These are phyloP conservation scores for Campoplex capitator DNA, from an alignment of 2,888 invertebrate species.

Conservation along the genomic window DNA sequence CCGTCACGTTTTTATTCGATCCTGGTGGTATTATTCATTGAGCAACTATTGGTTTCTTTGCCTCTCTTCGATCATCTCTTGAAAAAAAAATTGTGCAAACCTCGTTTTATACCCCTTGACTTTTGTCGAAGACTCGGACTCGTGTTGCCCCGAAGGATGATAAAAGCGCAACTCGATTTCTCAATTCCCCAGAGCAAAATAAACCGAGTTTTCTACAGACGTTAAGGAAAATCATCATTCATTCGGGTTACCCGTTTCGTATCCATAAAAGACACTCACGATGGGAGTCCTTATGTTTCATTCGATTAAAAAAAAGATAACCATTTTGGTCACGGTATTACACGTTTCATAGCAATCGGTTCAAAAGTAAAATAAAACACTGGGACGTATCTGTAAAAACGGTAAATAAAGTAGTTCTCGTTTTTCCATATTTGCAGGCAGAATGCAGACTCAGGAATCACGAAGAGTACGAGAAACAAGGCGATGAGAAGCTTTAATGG, in stretches of 20 bases:
- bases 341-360: slow-evolving; percentile 2
- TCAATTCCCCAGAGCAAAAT: slow-evolving; percentile 61
- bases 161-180: slow-evolving; percentile 50
- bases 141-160: slow-evolving; percentile 22
- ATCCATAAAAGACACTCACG: slow-evolving; percentile 2
- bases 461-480: slow-evolving; percentile 75
- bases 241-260: slow-evolving; percentile 44
- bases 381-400: slow-evolving; percentile 17
- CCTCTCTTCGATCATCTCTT: slow-evolving; percentile 24
- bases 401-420: slow-evolving; percentile 51
- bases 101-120: slow-evolving; percentile 11
- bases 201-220: slow-evolving; percentile 32
- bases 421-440: slow-evolving; percentile 71
- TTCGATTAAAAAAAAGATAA: background rate
- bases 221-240: slow-evolving; percentile 12
- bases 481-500: slow-evolving; percentile 83
- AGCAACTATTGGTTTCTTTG: slow-evolving; percentile 2
- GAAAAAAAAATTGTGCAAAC: slow-evolving; percentile 22
- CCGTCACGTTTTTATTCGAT: slow-evolving; percentile 52
- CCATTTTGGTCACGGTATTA: slow-evolving; percentile 13
- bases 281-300: background rate
- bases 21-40: slow-evolving; percentile 44
- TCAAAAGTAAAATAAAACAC: slow-evolving; percentile 20
- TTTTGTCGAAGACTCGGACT: slow-evolving; percentile 26
- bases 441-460: slow-evolving; percentile 76